Percentiles rank a stretch among this genome's conserved stretches.
phyloP scores from a whole-genome alignment of 2,797 vertebrate genomes.

The Odontamblyopus lacepedii region DNA sequence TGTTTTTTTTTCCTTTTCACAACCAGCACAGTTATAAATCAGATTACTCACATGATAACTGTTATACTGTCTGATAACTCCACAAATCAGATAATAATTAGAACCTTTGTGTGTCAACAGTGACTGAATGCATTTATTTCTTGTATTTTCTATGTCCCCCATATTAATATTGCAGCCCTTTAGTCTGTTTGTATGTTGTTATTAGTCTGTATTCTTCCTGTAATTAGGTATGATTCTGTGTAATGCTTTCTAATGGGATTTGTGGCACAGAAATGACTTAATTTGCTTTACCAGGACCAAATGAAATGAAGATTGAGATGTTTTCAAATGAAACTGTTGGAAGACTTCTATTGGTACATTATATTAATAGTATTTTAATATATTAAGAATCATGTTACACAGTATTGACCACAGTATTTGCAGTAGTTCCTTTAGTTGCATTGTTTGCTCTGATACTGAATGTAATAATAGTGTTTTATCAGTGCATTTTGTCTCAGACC shows the following conservation, averaged over 20 bases:
- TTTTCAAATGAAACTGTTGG: constrained; percentile 25
- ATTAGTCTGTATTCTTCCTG: constrained; percentile 9
- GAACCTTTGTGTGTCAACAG: background rate
- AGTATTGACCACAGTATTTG: constrained; percentile 15
- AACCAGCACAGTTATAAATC: no score
- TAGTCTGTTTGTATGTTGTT: constrained; percentile 8
- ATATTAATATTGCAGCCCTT: background rate
- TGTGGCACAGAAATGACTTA: constrained; percentile 20
- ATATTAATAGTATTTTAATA: background rate
- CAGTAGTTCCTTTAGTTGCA: constrained; percentile 27
- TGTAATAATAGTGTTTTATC: constrained; percentile 17
- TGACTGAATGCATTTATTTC: background rate
- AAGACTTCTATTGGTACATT: background rate
- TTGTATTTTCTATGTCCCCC: background rate
- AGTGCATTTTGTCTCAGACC: constrained; percentile 12
- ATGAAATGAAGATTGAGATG: constrained; percentile 39
- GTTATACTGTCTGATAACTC: no score
- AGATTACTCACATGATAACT: no score
- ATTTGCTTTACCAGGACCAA: constrained; percentile 26
- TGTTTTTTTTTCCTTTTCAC: no score
- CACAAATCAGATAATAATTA: no score
- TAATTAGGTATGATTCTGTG: constrained; percentile 13
- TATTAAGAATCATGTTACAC: background rate
- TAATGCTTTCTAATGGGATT: constrained; percentile 45
- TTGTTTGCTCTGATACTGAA: constrained; percentile 16